Base-by-base conservation (phyloP, 2,888 invertebrate genomes). In the Trichopoda pennipes region DNA sequence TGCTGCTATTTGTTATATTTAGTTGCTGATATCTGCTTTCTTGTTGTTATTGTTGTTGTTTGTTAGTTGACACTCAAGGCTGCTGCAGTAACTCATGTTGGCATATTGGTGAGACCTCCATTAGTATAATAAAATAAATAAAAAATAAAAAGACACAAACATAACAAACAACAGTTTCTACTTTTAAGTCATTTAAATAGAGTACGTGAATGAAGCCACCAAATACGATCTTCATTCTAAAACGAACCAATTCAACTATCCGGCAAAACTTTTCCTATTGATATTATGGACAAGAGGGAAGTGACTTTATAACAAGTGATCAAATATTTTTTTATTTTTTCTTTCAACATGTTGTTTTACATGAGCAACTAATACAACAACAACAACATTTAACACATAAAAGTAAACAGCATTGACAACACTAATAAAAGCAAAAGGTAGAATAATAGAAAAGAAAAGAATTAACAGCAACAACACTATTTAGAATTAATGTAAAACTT, bases 181-280 rank as follows among this genome's bases (percentile, higher is more conserved):
- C 81, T 78, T 78, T 81, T 58, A 42, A 85, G 83, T 81, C 80
- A 83, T 78, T 83, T 84, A 84, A 84, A 80, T 84, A 80, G 84
- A 86, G 78, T 80, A 87, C 77, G 84, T 87, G 83, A 81, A 86
- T 79, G 75, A 79, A 23, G 66, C 81, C 75, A 70, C 38, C 64
- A 66, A 82, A 72, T 61, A 69, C 55, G 28, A 55, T 69, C n/a
- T 77, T 69, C 63, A 21, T 32, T 69, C 35, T 53, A 21, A 35
- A 55, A 44, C 77, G 61, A 28, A 49, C 42, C 80, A 70, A 44
- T 58, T 44, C 35, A 55, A 17, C 68, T 56, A 77, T 21, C 63
- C 58, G 35, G 51, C 16, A 16, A 73, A 55, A 80, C 64, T 63
- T 47, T 53, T 60, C n/a, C 35, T 53, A 42, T 74, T 56, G 55